A percentile compares a stretch with the other conserved stretches of the same genome.
These are phyloP conservation scores for Eira barbara DNA, from an alignment of 2,113 vertebrate genomes.

Conservation along the genomic window DNA sequence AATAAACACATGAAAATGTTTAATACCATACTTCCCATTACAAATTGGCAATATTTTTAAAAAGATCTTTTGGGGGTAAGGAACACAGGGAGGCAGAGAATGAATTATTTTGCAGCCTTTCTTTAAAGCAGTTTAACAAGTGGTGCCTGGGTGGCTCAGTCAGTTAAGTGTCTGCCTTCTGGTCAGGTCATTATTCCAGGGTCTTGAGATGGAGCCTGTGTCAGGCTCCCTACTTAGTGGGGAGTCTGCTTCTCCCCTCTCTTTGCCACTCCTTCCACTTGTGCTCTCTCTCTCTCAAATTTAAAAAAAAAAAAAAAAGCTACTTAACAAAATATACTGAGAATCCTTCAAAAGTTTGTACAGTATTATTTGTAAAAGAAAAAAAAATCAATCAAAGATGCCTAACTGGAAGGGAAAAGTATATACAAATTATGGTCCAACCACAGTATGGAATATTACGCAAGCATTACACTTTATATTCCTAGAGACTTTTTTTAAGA, in stretches of 20 bases:
- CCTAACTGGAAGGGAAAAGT: neutral
- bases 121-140: constrained; percentile 6
- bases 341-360: neutral
- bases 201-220: too few relatives aligned
- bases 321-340: neutral
- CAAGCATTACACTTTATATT: neutral
- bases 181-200: neutral
- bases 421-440: neutral
- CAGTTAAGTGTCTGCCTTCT: neutral
- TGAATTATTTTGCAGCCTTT: neutral
- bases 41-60: neutral
- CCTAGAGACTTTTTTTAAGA: neutral
- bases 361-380: neutral
- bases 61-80: neutral
- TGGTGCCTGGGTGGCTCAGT: neutral
- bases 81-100: neutral
- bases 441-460: neutral
- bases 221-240: too few relatives aligned
- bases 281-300: too few relatives aligned
- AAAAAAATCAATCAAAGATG: neutral
- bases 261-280: too few relatives aligned
- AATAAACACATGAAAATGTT: neutral
- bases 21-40: neutral
- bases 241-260: too few relatives aligned
- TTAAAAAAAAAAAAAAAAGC: neutral